Percentiles rank a stretch among this genome's conserved stretches.
Evolutionary conservation across 2,113 vertebrate genomes (phyloP).

Genomic region (Elephas maximus): DNA sequence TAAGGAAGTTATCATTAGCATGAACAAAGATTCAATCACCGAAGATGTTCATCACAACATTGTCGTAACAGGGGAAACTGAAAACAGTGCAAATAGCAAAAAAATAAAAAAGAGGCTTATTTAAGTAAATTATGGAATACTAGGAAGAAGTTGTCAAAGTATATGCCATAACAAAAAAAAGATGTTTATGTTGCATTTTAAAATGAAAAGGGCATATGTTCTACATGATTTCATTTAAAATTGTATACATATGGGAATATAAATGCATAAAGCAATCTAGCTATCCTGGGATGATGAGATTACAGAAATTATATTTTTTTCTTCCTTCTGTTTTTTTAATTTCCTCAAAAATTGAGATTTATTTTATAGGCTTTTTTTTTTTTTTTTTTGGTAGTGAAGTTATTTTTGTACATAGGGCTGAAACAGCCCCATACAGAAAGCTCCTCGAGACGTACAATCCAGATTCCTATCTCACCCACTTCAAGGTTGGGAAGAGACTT

Average conservation of each 20-base stretch:
- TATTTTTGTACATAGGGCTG: background rate
- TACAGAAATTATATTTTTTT: background rate
- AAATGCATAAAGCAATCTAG: background rate
- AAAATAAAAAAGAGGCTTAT: background rate
- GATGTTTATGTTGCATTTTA: background rate
- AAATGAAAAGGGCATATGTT: background rate
- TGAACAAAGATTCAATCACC: constrained; percentile 2
- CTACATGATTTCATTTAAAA: background rate
- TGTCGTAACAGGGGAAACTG: background rate
- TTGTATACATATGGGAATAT: background rate
- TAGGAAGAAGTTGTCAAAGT: background rate
- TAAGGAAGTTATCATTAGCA: constrained; percentile 31
- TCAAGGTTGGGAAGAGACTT: background rate
- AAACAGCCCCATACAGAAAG: background rate
- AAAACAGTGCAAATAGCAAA: background rate
- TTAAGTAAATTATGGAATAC: constrained; percentile 29
- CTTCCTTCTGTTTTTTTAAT: background rate
- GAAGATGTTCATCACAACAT: background rate
- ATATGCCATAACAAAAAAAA: background rate
- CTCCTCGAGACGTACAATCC: background rate
- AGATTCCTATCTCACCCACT: background rate
- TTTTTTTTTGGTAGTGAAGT: background rate
- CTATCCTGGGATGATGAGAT: background rate
- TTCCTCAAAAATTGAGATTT: background rate
- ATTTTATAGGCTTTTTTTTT: background rate